Evolutionary conservation across 2,888 invertebrate genomes (phyloP), one percentile per base, ranked within the genome.

Genomic region (Eupithecia abbreviata): DNA sequence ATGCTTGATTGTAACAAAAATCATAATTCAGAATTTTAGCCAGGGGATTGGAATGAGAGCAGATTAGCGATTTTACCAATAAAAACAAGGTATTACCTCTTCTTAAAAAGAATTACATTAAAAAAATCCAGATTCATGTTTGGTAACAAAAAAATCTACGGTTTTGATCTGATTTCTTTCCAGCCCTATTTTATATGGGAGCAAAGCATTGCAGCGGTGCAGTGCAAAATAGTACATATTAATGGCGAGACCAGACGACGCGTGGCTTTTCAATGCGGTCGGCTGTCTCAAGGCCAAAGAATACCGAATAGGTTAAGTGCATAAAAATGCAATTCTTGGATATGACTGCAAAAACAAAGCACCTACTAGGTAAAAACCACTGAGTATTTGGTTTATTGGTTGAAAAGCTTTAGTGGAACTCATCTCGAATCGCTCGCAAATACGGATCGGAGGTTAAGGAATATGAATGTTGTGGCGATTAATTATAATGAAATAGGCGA

Each of bases 201-300:
- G 82, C 81, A 80, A n/a, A 79, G 77, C 77, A 67, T 81, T 85
- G 84, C 83, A 89, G 86, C 43, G 67, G 43, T 68, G 43, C 67
- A 47, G 47, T 47, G 45, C 18, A 47, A 30, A 69, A 45, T 13
- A 18, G 45, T 69, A 45, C 15, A 45, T 68, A 67, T 9, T 68
- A 84, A 89, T 88, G 85, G 86, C 74, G 83, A 87, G 86, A 82
- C 87, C 84, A 87, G 87, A 82, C 87, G 55, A 75, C 87, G 83
- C 84, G 83, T 86, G 82, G 85, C 77, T 82, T 76, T 72, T 47
- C 69, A 76, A 75, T 75, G 77, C 71, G 55, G 71, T 66, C 65
- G 67, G 62, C 30, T 55, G 78, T 76, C 78, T 78, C 76, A 78
- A 78, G 78, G 78, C 76, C 74, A 65, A 69, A 72, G 73, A 47